Conservation (phyloP, 1,140 invertebrate species). For the Hyposmocoma kahamanoa region DNA sequence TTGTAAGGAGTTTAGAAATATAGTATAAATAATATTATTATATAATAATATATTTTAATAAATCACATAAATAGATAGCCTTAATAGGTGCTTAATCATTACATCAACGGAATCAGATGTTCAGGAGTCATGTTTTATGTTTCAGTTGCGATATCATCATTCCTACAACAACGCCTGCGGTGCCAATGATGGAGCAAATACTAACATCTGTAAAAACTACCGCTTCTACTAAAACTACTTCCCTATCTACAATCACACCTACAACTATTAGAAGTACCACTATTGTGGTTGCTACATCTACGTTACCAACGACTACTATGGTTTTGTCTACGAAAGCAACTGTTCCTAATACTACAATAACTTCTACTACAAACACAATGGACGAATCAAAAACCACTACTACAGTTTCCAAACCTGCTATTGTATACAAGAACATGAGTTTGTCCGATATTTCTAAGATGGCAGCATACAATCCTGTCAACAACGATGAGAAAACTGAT, state of each 20-base stretch:
- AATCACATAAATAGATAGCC: too few relatives aligned
- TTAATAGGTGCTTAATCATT: too few relatives aligned
- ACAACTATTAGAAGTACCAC: slow-evolving; percentile 18
- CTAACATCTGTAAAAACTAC: slow-evolving; percentile 49
- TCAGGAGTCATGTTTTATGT: slow-evolving; percentile 19
- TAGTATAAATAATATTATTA: too few relatives aligned
- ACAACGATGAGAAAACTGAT: too few relatives aligned
- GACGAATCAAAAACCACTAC: slow-evolving; percentile 7
- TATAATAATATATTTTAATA: too few relatives aligned
- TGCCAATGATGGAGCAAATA: slow-evolving; percentile 44
- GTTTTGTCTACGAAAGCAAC: slow-evolving; percentile 19
- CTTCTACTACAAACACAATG: slow-evolving; percentile 12
- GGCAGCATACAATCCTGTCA: too few relatives aligned
- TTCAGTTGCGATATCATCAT: slow-evolving; percentile 61
- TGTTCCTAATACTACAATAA: slow-evolving; percentile 17
- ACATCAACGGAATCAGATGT: too few relatives aligned
- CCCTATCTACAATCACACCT: slow-evolving; percentile 27
- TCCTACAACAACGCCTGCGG: slow-evolving; percentile 35
- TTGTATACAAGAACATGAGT: too few relatives aligned
- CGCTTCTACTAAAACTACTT: slow-evolving; percentile 8
- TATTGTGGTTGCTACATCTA: slow-evolving; percentile 11
- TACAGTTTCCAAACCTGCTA: too few relatives aligned
- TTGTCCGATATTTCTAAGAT: too few relatives aligned
- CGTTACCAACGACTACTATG: background rate
- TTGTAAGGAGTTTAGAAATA: too few relatives aligned